Evolutionary conservation across 2,113 vertebrate species (phyloP).

Genomic region (Ramphastos sulfuratus): DNA sequence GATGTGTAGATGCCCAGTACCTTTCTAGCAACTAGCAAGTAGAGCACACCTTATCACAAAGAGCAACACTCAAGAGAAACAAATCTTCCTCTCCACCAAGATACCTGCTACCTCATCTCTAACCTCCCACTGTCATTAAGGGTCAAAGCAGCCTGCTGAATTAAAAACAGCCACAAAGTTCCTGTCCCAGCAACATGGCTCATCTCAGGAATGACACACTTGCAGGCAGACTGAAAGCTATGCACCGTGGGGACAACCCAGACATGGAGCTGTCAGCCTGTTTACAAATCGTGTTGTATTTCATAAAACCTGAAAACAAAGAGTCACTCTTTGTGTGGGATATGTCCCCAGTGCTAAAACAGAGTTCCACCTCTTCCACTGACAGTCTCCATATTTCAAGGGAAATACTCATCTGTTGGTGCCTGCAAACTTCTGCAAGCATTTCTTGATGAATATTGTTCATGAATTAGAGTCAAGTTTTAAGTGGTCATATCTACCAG

Average conservation of each 20-base stretch:
- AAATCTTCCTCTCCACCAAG: neutral
- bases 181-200: neutral
- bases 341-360: neutral
- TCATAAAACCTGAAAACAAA: neutral
- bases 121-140: neutral
- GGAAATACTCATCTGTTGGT: neutral
- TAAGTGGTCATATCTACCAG: neutral
- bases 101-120: neutral
- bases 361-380: neutral
- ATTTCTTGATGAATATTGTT: neutral
- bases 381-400: neutral
- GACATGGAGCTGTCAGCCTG: neutral
- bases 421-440: neutral
- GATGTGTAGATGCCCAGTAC: neutral
- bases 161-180: neutral
- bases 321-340: neutral
- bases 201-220: neutral
- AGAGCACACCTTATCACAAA: neutral
- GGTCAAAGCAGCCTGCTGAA: neutral
- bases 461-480: neutral
- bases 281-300: neutral
- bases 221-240: neutral
- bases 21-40: neutral
- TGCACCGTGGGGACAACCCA: neutral
- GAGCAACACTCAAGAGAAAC: neutral